phyloP scores from a whole-genome alignment of 2,797 vertebrate species.

The Mus minutoides region DNA sequence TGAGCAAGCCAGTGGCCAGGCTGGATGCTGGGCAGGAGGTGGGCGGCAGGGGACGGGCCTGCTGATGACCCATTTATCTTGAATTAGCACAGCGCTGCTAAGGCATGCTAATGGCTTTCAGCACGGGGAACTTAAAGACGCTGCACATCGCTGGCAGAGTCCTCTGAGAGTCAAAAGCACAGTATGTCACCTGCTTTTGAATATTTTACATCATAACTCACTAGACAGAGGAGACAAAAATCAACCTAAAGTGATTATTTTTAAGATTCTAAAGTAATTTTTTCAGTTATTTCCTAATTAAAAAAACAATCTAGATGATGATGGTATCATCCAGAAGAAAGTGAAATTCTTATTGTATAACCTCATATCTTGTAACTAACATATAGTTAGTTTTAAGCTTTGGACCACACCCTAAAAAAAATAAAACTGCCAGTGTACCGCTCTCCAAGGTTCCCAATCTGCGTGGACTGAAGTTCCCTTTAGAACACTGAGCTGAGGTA shows the following conservation, averaged over 20 bases:
- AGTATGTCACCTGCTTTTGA: conserved; percentile 25
- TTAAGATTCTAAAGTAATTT: conserved; percentile 10
- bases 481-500: conserved; percentile 31
- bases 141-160: background rate
- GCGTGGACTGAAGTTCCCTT: conserved; percentile 45
- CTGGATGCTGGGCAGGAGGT: background rate
- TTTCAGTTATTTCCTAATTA: conserved; percentile 4
- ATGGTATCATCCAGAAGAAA: conserved; percentile 20
- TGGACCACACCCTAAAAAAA: conserved; percentile 64
- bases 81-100: conserved; percentile 9
- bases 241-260: background rate
- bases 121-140: conserved; percentile 38
- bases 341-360: conserved; percentile 11
- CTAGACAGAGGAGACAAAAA: conserved; percentile 19
- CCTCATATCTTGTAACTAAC: conserved; percentile 31
- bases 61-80: conserved; percentile 24
- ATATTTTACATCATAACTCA: conserved; percentile 34
- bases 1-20: background rate
- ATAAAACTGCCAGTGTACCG: conserved; percentile 31
- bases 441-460: conserved; percentile 62
- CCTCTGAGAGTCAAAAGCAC: conserved; percentile 35
- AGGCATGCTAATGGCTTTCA: conserved; percentile 31
- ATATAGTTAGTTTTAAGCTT: conserved; percentile 53
- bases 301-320: background rate
- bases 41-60: background rate